Percentiles rank a stretch among this genome's conserved stretches.
These are phyloP conservation scores for Rhagologus leucostigma DNA, from an alignment of 2,113 vertebrate species.

Conservation along the genomic window DNA sequence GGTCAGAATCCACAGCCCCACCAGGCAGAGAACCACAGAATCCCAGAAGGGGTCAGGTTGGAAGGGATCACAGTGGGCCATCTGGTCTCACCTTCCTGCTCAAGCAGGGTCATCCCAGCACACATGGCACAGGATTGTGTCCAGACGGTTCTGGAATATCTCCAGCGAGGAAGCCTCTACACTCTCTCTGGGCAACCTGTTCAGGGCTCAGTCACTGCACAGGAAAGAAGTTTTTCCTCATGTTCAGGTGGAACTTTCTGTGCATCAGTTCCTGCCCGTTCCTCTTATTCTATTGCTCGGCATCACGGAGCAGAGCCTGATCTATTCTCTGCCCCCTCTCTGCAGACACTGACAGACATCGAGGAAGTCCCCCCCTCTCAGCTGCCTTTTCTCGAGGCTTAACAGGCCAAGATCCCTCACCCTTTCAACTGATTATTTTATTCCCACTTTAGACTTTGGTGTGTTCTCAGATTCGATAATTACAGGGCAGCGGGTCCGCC, in stretches of 20 bases:
- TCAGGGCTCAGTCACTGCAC: not conserved
- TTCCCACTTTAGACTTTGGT: not conserved
- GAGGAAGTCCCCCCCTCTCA: not conserved
- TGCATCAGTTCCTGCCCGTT: not conserved
- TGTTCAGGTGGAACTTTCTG: not conserved
- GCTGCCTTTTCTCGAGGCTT: not conserved
- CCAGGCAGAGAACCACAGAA: rapidly evolving
- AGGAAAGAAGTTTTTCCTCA: not conserved
- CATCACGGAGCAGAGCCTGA: not conserved
- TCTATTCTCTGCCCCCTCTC: not conserved
- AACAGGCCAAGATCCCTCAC: not conserved
- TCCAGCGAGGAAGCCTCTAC: no score
- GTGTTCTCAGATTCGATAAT: no score
- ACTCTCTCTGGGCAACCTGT: not conserved
- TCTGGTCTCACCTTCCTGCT: not conserved
- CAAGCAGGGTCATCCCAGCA: not conserved
- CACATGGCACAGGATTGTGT: not conserved
- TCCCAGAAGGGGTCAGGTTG: not conserved
- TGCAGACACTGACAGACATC: not conserved
- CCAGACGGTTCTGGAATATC: not conserved
- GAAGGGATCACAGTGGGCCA: not conserved
- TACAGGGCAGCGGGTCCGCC: rapidly evolving
- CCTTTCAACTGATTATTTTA: not conserved
- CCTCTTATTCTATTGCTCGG: not conserved
- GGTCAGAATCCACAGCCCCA: not conserved